Percentiles rank a stretch among this genome's conserved stretches.
These are phyloP conservation scores for Papilio xuthus DNA, from an alignment of 1,140 invertebrate genomes.

Conservation along the genomic window DNA sequence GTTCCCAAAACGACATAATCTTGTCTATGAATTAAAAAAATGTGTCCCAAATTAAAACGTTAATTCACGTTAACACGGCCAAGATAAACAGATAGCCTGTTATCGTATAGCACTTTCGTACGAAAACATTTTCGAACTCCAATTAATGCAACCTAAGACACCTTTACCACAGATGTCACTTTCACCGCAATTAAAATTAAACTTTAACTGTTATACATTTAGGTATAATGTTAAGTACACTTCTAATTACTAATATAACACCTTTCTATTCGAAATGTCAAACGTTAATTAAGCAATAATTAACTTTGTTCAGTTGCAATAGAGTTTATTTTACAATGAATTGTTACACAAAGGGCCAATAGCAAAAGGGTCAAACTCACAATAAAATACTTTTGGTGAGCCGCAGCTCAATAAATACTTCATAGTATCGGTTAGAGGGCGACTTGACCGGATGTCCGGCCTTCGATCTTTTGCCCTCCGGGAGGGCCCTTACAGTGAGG, in stretches of 20 bases:
- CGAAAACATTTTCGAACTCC: conserved; percentile 50
- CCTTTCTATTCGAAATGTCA: conserved; percentile 43
- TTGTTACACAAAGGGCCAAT: conserved; percentile 40
- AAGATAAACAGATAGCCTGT: conserved; percentile 39
- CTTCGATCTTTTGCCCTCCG: conserved; percentile 69
- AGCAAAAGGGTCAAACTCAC: conserved; percentile 67
- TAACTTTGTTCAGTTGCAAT: not conserved
- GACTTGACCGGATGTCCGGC: conserved; percentile 69
- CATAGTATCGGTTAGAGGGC: conserved; percentile 75
- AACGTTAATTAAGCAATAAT: conserved; percentile 12
- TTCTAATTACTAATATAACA: conserved; percentile 43
- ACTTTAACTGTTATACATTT: conserved; percentile 29
- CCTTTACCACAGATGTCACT: conserved; percentile 35
- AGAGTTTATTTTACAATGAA: conserved; percentile 36
- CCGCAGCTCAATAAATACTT: conserved; percentile 80
- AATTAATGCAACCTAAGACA: conserved; percentile 44
- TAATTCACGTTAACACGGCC: conserved; percentile 8
- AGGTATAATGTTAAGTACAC: conserved; percentile 34
- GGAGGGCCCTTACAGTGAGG: conserved; percentile 44
- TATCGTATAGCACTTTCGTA: conserved; percentile 43
- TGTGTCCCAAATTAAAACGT: conserved; percentile 26
- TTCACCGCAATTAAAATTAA: conserved; percentile 37
- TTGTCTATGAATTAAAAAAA: conserved; percentile 24
- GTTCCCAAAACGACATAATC: conserved; percentile 9
- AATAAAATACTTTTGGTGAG: conserved; percentile 77